A percentile compares a stretch with the other conserved stretches of the same genome.
These are phyloP conservation scores for Antechinus flavipes DNA, from an alignment of 2,113 vertebrate species.

Conservation along the genomic window DNA sequence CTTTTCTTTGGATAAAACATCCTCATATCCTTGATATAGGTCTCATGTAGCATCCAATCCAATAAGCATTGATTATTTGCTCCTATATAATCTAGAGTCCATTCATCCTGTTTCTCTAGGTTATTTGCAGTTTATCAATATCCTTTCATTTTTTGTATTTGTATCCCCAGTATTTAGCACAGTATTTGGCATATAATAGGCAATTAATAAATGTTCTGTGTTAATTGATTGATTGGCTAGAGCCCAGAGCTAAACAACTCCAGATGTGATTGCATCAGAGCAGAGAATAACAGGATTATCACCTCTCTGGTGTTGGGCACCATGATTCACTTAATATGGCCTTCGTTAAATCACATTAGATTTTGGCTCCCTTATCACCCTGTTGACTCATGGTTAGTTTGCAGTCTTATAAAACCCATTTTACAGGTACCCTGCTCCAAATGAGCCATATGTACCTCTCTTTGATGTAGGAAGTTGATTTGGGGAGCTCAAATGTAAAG, in stretches of 20 bases:
- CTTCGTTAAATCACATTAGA: background rate
- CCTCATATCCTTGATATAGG: background rate
- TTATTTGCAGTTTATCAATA: background rate
- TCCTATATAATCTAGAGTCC: background rate
- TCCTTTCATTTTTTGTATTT: background rate
- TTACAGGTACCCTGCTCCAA: background rate
- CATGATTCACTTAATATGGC: background rate
- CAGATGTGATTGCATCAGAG: background rate
- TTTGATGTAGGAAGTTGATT: background rate
- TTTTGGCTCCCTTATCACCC: background rate
- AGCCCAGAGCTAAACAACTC: background rate
- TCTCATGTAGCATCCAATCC: background rate
- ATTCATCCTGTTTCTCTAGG: background rate
- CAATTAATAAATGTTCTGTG: background rate
- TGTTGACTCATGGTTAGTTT: background rate
- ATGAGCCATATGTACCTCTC: background rate
- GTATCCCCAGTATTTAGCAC: background rate
- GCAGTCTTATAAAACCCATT: background rate
- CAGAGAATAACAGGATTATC: background rate
- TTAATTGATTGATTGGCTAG: background rate
- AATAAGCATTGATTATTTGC: background rate
- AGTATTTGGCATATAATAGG: background rate
- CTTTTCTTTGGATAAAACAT: background rate
- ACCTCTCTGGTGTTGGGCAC: background rate
- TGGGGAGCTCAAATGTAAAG: background rate